Percentiles rank a stretch among this genome's conserved stretches.
Evolutionary conservation across 37 sponge, comb jelly and placozoan genomes (phyloP).

Genomic region (Cliona cf. orientalis): DNA sequence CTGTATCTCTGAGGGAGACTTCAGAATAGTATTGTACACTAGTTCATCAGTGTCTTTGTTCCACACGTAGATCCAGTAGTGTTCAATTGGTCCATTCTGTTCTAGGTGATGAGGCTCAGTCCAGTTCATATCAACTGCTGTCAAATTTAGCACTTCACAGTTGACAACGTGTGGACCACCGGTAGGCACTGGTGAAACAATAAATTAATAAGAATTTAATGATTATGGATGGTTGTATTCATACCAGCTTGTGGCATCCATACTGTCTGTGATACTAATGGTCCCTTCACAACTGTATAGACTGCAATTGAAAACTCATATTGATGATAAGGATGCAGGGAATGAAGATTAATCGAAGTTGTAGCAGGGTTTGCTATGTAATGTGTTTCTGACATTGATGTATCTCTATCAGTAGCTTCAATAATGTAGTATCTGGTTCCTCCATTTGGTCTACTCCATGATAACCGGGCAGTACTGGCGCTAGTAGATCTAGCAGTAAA

Average conservation of each 20-base stretch:
- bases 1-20: neutral
- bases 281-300: neutral
- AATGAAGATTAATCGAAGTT: no score
- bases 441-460: no score
- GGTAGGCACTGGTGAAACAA: constrained; percentile 19
- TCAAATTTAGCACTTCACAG: neutral
- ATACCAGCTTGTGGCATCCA: neutral
- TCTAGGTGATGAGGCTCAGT: neutral
- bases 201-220: no score
- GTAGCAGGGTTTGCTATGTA: no score
- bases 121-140: neutral
- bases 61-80: neutral
- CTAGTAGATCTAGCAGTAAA: no score
- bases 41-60: neutral
- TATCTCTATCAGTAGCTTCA: no score
- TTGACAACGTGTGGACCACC: constrained; percentile 3
- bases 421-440: no score
- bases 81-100: neutral
- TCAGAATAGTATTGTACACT: neutral
- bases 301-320: no score
- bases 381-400: no score
- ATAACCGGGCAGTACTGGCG: no score
- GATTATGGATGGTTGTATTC: neutral
- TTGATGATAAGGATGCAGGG: no score
- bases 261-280: no score